phyloP scores from a whole-genome alignment of 2,888 invertebrate species.

The Papilio gigon region DNA sequence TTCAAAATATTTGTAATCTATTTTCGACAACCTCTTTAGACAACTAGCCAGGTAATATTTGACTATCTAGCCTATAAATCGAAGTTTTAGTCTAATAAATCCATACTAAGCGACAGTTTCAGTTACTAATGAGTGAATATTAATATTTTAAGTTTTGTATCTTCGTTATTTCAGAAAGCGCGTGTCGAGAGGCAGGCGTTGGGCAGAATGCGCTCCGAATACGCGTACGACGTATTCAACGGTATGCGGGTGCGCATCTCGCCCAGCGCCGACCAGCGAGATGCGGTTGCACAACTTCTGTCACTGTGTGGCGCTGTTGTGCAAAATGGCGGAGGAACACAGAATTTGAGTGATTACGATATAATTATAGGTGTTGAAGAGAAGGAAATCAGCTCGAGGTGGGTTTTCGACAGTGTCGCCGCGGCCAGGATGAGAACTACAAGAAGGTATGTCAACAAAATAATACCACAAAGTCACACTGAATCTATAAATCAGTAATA shows the following conservation, averaged over 20 bases:
- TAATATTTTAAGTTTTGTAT: constrained; percentile 43
- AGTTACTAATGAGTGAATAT: not conserved
- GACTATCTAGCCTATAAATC: no score
- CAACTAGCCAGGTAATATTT: no score
- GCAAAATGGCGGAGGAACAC: constrained; percentile 45
- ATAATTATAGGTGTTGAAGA: constrained; percentile 56
- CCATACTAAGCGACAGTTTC: no score
- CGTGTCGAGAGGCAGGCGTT: constrained; percentile 67
- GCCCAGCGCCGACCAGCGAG: constrained; percentile 55
- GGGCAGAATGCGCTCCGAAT: constrained; percentile 57
- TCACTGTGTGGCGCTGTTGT: constrained; percentile 64
- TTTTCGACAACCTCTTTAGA: no score
- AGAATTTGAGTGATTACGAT: constrained; percentile 52
- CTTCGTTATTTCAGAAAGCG: constrained; percentile 63
- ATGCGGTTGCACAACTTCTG: constrained; percentile 59
- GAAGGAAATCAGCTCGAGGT: constrained; percentile 63
- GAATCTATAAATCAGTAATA: not conserved
- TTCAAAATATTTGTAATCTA: no score
- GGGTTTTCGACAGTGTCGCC: constrained; percentile 75
- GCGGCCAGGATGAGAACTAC: constrained; percentile 65
- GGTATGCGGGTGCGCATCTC: constrained; percentile 61
- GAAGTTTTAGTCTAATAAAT: no score
- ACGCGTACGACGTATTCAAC: constrained; percentile 69
- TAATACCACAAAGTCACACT: constrained; percentile 23
- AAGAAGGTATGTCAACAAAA: constrained; percentile 58